Evolutionary conservation across 92 coral and sea anemone species (phyloP), one percentile per base, ranked within the genome.

Genomic region (Palythoa caribaeorum): DNA sequence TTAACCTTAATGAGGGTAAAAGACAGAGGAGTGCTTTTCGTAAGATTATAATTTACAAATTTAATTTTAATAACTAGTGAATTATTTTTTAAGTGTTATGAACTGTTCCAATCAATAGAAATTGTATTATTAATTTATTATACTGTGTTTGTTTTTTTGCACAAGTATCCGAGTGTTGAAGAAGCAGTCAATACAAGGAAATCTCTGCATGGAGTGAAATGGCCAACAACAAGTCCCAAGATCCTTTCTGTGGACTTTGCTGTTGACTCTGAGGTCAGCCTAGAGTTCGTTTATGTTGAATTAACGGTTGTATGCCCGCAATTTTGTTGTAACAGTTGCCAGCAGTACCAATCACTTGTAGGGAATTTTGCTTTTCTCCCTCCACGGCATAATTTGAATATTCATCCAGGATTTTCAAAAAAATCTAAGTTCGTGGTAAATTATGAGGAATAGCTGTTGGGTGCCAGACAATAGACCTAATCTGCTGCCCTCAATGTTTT

Each of bases 151-250:
- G 47, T 6, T 10, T 70, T 70, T 63, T 63, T 63, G 2, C 73
- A 9, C 7, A 88, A 96, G 99, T 96, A 93, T 83, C 70, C 92
- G 17, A 90, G 86, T 71, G 91, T 93, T 1, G 96, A 96, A n/a
- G 99, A 94, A 38, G 99, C 99, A 16, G 88, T 76, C 8, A 95
- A 87, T 63, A 90, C 94, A 9, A 88, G 99, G 73, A 94, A 94
- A 69, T 94, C 95, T 35, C 89, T 96, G 0, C 99, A 96, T 84
- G 99, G 99, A 10, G 88, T 93, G 74, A 95, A 95, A 52, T 96
- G 99, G 99, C 99, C 99, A 2, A 38, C 83, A 4, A 95, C 98
- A 68, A 96, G 99, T 77, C 99, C 99, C n/a, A 95, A 92, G 90
- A 93, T 92, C 51, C 98, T 96, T 39, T 81, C 83, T 55, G 97